Evolutionary conservation across 2,797 vertebrate species (phyloP).

Genomic region (Poecilia gillii): DNA sequence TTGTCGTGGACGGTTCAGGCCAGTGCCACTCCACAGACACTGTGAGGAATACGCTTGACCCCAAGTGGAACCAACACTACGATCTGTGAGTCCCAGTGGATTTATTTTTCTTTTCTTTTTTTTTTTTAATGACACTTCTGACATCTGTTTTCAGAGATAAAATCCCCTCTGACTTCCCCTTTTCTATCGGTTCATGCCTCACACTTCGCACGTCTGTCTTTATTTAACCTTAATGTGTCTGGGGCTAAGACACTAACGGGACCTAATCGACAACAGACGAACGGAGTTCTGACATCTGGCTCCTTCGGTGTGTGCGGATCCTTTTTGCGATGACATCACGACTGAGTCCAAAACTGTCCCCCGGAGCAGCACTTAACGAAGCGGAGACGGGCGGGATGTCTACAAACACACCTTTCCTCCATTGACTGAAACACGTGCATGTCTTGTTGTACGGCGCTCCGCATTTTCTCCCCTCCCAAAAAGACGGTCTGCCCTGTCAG

Average conservation of each 20-base stretch:
- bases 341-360: conserved; percentile 54
- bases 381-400: conserved; percentile 21
- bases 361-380: conserved; percentile 49
- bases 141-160: conserved; percentile 40
- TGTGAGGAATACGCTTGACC: conserved; percentile 99
- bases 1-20: conserved; percentile 97
- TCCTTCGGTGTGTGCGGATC: conserved; percentile 40
- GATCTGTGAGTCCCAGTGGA: conserved; percentile 88
- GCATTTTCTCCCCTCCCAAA: conserved; percentile 57
- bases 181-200: conserved; percentile 28
- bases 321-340: conserved; percentile 58
- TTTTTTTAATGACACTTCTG: neutral
- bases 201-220: conserved; percentile 38
- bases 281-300: conserved; percentile 55
- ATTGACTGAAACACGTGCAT: conserved; percentile 64
- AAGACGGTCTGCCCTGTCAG: conserved; percentile 63
- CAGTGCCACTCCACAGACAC: conserved; percentile 99
- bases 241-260: conserved; percentile 39
- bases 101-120: no score
- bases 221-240: conserved; percentile 53
- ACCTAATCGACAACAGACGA: conserved; percentile 57
- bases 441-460: conserved; percentile 60
- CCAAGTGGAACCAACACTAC: conserved; percentile 99
- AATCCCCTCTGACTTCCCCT: neutral
- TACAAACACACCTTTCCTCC: conserved; percentile 66